Base-by-base conservation (phyloP, 2,888 invertebrate species). In the Iphiclides podalirius region DNA sequence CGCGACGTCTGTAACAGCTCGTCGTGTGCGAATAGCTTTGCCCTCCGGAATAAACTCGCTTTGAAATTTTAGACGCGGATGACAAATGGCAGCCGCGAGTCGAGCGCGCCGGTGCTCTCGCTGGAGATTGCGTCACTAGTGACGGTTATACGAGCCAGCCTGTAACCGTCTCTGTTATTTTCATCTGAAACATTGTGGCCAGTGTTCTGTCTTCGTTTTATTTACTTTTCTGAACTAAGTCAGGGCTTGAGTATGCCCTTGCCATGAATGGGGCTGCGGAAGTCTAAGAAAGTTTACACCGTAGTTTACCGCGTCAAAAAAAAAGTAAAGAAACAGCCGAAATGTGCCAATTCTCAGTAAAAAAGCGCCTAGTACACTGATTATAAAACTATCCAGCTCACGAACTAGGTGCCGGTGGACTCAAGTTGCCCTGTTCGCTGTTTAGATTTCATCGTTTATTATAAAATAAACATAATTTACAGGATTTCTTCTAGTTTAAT, bases 21-120 rank as follows among this genome's bases (percentile, higher is more conserved):
- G 26, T 13, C 34, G 17, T 37, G 43, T 28, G 26, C 33, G 23
- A 37, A 33, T 36, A 14, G 36, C 13, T 36, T 20, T 38, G 16
- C 31, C 17, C 45, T 49, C 49, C 34, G 63, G 70, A 68, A 66
- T 66, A 67, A 67, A 63, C 58, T 60, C 57, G 47, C 65, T 72
- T 73, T 70, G 70, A 70, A 64, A 68, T 64, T 59, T 57, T 60
- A 64, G 60, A 63, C 60, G 64, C 58, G 58, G 53, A 66, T 67
- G 67, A 66, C 67, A 67, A 70, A 73, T 65, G 65, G 57, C 57
- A 53, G 56, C 54, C 52, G n/a, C n/a, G n/a, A n/a, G n/a, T n/a
- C n/a, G n/a, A n/a, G n/a, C n/a, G n/a, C n/a, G n/a, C n/a, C n/a
- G 52, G 16, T 23, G 20, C 43, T 35, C 41, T 16, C 4, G 33